Base-by-base conservation (phyloP, 2,797 vertebrate genomes). In the Mallotus villosus region DNA sequence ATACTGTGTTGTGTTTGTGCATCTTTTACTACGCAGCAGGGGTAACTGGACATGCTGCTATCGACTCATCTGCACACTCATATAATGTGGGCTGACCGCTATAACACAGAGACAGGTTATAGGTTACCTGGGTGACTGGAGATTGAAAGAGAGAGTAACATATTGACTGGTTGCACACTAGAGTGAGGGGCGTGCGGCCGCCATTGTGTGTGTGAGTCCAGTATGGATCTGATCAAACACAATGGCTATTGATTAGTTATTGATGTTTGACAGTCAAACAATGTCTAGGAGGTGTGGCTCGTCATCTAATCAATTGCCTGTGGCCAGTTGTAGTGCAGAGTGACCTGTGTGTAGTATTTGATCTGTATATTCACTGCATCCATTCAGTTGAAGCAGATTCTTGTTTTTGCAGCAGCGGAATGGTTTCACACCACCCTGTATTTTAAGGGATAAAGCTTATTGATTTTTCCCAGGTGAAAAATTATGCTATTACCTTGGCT, bases 401-500 rank as follows among this genome's bases (percentile, higher is more conserved):
- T 49, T 17, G 41, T 49, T 16, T 66, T 66, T 66, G 5, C 14
- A 16, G 41, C 21, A 49, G 14, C 25, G 22, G 12, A 66, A 49
- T 17, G 16, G 46, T 66, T 66, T 6, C 22, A n/a, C 37, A 65
- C 41, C 21, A 12, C 41, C 64, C 21, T 46, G 41, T 14, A 51
- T 17, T 24, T 21, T 22, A 14, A 53, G 49, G 2, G 24, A 25
- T 53, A 11, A 24, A 67, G 2, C 41, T 53, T 46, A 67, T 67
- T 27, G 25, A 24, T 5, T 21, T 7, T 19, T 17, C 1, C 24
- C 22, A 51, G 64, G 46, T 24, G 22, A 46, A 46, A 46, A 14
- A 46, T 37, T n/a, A n/a, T 37, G 63, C 64, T 66, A 51, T 67
- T 67, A 27, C 46, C 6, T 64, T 60, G 58, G n/a, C n/a, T 24